Base-by-base conservation (phyloP, 2,888 invertebrate species). In the Drosophila histrio region DNA sequence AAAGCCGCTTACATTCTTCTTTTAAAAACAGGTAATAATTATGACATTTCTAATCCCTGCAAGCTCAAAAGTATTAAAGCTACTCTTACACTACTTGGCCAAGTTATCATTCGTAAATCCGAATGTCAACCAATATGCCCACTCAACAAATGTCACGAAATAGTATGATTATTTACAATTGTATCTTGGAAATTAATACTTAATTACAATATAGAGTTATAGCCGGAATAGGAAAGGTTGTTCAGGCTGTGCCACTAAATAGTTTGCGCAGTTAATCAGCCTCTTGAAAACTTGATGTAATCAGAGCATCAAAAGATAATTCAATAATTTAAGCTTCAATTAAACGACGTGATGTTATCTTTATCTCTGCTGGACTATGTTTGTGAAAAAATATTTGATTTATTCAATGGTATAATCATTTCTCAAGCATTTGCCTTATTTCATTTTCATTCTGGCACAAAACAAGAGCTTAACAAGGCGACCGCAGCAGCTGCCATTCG, bases 351-450 rank as follows among this genome's bases (percentile, higher is more conserved):
- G 39, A 38, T 54, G 47, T 32, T 47, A 41, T 39, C 30, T 41
- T n/a, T 26, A 24, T 22, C 26, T 30, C 28, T 8, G 26, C 15
- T 5, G 1, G 9, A 21, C 5, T 59, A 13, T 34, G 30, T 17
- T n/a, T n/a, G n/a, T n/a, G n/a, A n/a, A n/a, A 8, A 41, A 41
- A 50, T 64, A 57, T 72, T 72, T 72, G 59, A 72, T 72, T 69
- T 57, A 72, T 72, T 64, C 58, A 64, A 68, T 72, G 54, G 38
- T 34, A 53, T 49, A 72, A 68, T 56, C 22, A 72, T 64, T 60
- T 64, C 59, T 57, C 52, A 56, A 59, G 59, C 54, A 49, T 32
- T 68, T 62, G 58, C 52, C 41, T 26, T 39, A 57, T 69, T 69
- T 72, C 30, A 43, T 56, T 72, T 52, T 52, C 34, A 9, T 52